A percentile compares a stretch with the other conserved stretches of the same genome.
These are phyloP conservation scores for Phataginus tricuspis DNA, from an alignment of 2,797 vertebrate species.

Conservation along the genomic window DNA sequence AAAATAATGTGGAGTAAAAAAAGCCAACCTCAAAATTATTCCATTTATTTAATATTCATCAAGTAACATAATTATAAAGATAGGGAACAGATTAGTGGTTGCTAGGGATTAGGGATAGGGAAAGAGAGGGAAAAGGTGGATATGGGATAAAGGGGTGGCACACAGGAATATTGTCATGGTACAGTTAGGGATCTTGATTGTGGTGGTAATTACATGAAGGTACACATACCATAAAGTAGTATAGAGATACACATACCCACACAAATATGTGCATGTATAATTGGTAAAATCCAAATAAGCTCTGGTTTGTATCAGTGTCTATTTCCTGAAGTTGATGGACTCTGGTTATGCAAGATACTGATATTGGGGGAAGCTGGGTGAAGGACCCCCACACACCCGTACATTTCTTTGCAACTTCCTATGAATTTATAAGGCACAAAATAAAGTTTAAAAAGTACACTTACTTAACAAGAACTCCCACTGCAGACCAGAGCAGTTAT, in stretches of 20 bases:
- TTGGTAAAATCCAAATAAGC: neutral
- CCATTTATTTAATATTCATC: neutral
- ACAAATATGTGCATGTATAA: neutral
- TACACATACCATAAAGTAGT: neutral
- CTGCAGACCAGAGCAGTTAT: neutral
- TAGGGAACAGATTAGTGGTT: neutral
- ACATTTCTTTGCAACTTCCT: neutral
- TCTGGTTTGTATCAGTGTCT: neutral
- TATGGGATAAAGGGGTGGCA: neutral
- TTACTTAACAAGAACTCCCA: neutral
- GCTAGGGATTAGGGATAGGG: neutral
- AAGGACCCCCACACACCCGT: neutral
- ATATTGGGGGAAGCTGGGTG: neutral
- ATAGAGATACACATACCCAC: neutral
- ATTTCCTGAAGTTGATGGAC: neutral
- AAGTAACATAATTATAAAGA: neutral
- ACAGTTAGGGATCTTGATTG: neutral
- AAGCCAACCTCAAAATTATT: neutral
- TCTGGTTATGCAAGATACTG: neutral
- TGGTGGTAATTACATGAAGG: neutral
- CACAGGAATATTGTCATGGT: neutral
- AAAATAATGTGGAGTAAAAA: slow-evolving; percentile 3
- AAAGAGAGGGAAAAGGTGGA: neutral
- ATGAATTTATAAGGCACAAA: neutral
- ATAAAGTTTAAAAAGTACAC: neutral